A percentile compares a stretch with the other conserved stretches of the same genome.
Conservation (phyloP, 2,888 invertebrate genomes). For the Calliphora vomitoria region DNA sequence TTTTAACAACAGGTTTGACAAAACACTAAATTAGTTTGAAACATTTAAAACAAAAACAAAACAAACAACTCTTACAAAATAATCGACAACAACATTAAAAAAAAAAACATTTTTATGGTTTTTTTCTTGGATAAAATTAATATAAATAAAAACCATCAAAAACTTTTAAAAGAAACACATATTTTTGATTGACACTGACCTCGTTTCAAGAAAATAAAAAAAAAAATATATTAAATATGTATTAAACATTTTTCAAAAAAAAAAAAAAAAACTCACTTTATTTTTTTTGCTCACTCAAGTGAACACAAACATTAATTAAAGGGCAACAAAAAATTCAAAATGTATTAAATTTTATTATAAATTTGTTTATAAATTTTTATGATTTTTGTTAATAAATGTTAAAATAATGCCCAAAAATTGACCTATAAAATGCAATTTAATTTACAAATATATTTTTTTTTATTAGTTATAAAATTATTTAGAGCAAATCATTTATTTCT, state of each 20-base stretch:
- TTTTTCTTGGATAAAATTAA: constrained; percentile 19
- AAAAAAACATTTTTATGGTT: constrained; percentile 7
- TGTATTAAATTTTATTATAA: no score
- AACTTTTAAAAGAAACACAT: constrained; percentile 48
- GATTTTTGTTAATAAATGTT: no score
- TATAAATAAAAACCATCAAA: no score
- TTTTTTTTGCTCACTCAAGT: background rate
- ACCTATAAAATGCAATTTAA: no score
- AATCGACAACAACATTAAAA: constrained; percentile 1
- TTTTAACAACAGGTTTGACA: background rate
- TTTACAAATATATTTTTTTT: no score
- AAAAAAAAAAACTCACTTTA: background rate
- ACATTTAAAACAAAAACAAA: background rate
- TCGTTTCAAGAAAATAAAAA: constrained; percentile 65
- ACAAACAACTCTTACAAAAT: constrained; percentile 47
- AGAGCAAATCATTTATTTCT: no score
- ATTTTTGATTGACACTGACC: constrained; percentile 75
- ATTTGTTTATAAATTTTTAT: no score
- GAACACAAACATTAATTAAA: constrained; percentile 6
- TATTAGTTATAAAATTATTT: no score
- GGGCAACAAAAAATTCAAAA: background rate
- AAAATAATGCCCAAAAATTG: no score
- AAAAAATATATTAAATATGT: background rate
- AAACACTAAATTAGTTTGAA: background rate
- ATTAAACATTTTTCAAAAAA: constrained; percentile 21